Conservation (phyloP, 2,888 invertebrate genomes). For the Piscicola geometra region DNA sequence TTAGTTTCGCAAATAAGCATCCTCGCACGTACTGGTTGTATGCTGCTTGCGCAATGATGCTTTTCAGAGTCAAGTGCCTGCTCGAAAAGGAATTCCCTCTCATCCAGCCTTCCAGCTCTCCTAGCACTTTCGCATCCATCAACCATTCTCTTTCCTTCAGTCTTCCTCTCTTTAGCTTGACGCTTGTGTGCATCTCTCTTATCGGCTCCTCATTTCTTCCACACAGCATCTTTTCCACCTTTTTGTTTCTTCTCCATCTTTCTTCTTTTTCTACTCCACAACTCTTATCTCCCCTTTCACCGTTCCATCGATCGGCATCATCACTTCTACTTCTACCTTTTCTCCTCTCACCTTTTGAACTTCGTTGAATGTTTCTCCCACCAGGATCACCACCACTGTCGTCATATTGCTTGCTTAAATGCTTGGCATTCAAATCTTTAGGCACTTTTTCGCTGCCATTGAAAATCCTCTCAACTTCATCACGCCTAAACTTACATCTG, state of each 20-base stretch:
- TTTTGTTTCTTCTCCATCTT: slow-evolving; percentile 1
- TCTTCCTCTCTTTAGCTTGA: too few relatives aligned
- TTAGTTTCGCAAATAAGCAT: background rate
- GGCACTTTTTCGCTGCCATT: too few relatives aligned
- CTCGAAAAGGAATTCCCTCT: background rate
- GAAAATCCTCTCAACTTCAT: too few relatives aligned
- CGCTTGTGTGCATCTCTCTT: too few relatives aligned
- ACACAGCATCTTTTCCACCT: background rate
- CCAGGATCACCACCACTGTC: background rate
- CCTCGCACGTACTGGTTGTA: background rate
- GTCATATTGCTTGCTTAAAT: background rate
- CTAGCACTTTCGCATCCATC: background rate
- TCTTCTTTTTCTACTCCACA: background rate
- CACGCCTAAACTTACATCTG: too few relatives aligned
- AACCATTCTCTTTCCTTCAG: too few relatives aligned
- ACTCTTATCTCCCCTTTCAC: too few relatives aligned
- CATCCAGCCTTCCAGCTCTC: background rate
- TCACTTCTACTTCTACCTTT: too few relatives aligned
- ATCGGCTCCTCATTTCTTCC: background rate
- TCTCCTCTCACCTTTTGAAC: background rate
- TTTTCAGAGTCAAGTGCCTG: background rate
- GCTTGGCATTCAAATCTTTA: too few relatives aligned
- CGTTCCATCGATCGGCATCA: too few relatives aligned
- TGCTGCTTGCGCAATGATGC: background rate
- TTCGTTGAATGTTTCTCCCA: background rate